Base-by-base conservation (phyloP, 2,888 invertebrate genomes). In the Linnaemya vulpina region DNA sequence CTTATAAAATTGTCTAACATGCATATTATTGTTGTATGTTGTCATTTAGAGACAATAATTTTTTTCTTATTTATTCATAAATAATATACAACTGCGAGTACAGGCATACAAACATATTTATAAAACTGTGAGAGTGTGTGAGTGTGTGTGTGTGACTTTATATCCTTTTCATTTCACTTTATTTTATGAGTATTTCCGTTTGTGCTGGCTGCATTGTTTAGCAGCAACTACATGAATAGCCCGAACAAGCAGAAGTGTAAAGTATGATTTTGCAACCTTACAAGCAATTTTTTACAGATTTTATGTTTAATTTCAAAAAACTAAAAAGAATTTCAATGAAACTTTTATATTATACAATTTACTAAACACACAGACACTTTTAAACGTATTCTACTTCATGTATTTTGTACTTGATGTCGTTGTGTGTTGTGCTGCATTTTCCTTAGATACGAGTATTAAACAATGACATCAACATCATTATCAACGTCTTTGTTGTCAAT, bases 381-480 rank as follows among this genome's bases (percentile, higher is more conserved):
- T 30, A 30, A 30, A 30, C 30, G 5, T 30, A 3, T 30, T 30
- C 30, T 5, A 2, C 2, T 30, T 30, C 30, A 30, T 30, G 2
- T 30, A 5, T 5, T 30, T 30, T 30, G 30, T 30, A 5, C 5
- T 30, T 30, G 30, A 30, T 30, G 30, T 30, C 5, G 30, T 30
- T 74, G 62, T 53, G 51, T 53, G 58, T 70, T 40, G 82, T 10
- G 87, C 46, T 86, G 86, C 73, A 58, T 79, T 73, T 78, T 63
- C 65, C 68, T 86, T 87, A 77, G 87, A 75, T 86, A 30, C 30
- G 30, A 30, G 30, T 30, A 89, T 90, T 91, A 91, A 90, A 91
- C 91, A 91, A 91, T 91, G 90, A 90, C 90, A 91, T 91, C 90
- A 91, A 89, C 90, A 91, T 90, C 89, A 91, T 89, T 88, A 90